A percentile compares a stretch with the other conserved stretches of the same genome.
Evolutionary conservation across 2,113 vertebrate genomes (phyloP).

Genomic region (Numida meleagris): DNA sequence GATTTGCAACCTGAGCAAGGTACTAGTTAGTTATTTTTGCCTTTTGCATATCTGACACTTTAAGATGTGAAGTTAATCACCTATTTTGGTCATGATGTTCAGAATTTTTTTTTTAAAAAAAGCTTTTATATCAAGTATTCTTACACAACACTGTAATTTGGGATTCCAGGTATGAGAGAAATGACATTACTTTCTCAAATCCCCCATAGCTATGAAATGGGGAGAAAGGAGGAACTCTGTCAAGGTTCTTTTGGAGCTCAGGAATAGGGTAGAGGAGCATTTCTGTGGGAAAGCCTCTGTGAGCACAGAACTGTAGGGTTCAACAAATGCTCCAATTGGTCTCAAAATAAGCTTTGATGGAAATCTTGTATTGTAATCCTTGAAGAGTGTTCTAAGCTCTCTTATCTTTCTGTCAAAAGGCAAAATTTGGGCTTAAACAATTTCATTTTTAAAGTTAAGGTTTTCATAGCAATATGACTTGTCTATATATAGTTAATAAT

Average conservation of each 20-base stretch:
- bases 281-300: neutral
- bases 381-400: neutral
- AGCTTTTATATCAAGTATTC: neutral
- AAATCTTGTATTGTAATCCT: neutral
- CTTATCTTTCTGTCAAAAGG: neutral
- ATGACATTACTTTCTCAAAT: neutral
- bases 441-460: neutral
- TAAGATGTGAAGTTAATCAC: neutral
- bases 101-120: neutral
- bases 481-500: neutral
- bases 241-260: neutral
- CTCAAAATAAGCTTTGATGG: neutral
- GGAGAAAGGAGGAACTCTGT: neutral
- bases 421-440: neutral
- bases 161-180: neutral
- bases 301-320: slow-evolving; percentile 19
- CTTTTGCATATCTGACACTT: neutral
- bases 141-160: neutral
- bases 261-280: neutral
- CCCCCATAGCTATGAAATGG: neutral
- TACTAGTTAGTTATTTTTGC: neutral
- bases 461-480: neutral
- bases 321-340: neutral
- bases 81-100: neutral
- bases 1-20: neutral